Percentiles rank a stretch among this genome's conserved stretches.
These are phyloP conservation scores for Myopa tessellatipennis DNA, from an alignment of 2,888 invertebrate genomes.

Conservation along the genomic window DNA sequence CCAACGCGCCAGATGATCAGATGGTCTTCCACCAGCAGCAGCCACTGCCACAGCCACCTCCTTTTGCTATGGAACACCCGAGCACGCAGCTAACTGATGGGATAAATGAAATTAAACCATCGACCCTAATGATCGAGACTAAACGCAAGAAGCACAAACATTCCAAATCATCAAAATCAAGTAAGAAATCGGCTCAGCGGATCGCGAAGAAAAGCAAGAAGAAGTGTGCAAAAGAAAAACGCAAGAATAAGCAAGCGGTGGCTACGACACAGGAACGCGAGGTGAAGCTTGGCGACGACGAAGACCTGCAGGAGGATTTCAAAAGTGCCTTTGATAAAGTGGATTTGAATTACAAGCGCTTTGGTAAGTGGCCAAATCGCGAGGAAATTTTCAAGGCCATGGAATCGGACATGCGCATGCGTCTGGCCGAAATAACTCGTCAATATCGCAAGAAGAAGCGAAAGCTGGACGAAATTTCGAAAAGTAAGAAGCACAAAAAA, in stretches of 20 bases:
- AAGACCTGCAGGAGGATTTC: slow-evolving; percentile 59
- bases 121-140: slow-evolving; percentile 35
- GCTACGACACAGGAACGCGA: slow-evolving; percentile 51
- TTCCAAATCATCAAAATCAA: slow-evolving; percentile 67
- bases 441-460: slow-evolving; percentile 86
- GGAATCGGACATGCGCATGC: slow-evolving; percentile 85
- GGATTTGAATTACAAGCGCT: slow-evolving; percentile 58
- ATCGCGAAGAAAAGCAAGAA: slow-evolving; percentile 68
- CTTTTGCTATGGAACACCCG: slow-evolving; percentile 35
- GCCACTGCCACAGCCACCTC: slow-evolving; percentile 20
- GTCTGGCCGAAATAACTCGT: slow-evolving; percentile 82
- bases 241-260: slow-evolving; percentile 56
- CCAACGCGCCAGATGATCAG: neutral
- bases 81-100: neutral
- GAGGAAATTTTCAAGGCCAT: slow-evolving; percentile 77
- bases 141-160: slow-evolving; percentile 70
- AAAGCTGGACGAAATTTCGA: slow-evolving; percentile 77
- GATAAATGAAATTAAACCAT: neutral
- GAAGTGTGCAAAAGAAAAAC: slow-evolving; percentile 65
- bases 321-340: slow-evolving; percentile 58
- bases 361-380: slow-evolving; percentile 69
- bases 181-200: slow-evolving; percentile 61
- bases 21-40: slow-evolving; percentile 26
- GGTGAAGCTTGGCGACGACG: slow-evolving; percentile 57
- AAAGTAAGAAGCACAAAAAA: slow-evolving; percentile 68